Evolutionary conservation across 1,140 invertebrate species (phyloP).

Genomic region (Antheraea mylitta): DNA sequence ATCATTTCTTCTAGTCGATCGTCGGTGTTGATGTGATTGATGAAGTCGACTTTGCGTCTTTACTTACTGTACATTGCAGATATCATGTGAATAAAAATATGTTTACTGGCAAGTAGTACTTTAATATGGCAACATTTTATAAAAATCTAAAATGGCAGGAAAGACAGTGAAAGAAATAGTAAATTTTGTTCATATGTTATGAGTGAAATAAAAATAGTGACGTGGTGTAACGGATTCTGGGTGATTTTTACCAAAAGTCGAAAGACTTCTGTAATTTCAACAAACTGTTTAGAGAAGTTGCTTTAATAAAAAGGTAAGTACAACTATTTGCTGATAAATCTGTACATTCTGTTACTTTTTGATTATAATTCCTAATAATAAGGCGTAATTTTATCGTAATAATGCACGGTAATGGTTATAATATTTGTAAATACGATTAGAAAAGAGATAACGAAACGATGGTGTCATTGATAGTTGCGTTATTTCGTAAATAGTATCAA

Average conservation of each 20-base stretch:
- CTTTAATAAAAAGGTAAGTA: conserved; percentile 50
- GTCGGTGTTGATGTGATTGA: not conserved
- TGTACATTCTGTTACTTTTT: conserved; percentile 56
- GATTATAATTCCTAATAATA: conserved; percentile 22
- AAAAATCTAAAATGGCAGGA: conserved; percentile 66
- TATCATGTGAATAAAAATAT: not conserved
- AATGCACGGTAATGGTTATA: conserved; percentile 13
- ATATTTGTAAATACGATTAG: not conserved
- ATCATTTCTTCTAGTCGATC: conserved; percentile 2
- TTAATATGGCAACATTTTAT: conserved; percentile 19
- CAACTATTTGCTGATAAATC: conserved; percentile 49
- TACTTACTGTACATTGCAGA: no score
- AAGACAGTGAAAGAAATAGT: conserved; percentile 23
- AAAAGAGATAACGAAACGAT: conserved; percentile 7
- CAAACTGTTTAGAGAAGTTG: not conserved
- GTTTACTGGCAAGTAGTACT: not conserved
- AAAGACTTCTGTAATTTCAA: conserved; percentile 18
- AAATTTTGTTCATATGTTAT: conserved; percentile 44
- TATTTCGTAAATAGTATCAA: conserved; percentile 27
- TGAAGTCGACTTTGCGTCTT: conserved; percentile 13
- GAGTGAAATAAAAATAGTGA: conserved; percentile 56
- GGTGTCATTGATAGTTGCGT: conserved; percentile 15
- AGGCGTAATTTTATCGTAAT: conserved; percentile 16
- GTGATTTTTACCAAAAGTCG: conserved; percentile 35
- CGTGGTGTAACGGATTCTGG: conserved; percentile 61